phyloP scores from a whole-genome alignment of 2,113 vertebrate species.

The Smithornis capensis region DNA sequence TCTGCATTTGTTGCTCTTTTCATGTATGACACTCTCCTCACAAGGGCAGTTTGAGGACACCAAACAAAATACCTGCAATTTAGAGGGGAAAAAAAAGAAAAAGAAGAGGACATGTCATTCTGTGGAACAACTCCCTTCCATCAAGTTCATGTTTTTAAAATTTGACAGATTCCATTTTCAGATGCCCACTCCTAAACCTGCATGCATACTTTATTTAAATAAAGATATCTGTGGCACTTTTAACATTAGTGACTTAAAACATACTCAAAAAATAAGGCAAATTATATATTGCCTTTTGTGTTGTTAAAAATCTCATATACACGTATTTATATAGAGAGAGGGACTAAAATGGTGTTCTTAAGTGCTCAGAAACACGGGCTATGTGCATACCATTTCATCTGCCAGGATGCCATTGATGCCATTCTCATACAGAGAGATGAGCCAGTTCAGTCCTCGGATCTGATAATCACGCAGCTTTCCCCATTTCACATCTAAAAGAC shows the following conservation, averaged over 20 bases:
- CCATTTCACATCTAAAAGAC: constrained; percentile 85
- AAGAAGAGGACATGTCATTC: neutral
- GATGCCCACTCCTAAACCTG: neutral
- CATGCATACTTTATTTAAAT: neutral
- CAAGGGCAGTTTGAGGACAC: neutral
- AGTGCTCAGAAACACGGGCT: neutral
- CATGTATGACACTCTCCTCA: neutral
- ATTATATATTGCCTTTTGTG: neutral
- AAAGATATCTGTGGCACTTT: neutral
- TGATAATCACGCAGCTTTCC: constrained; percentile 97
- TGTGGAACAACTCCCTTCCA: neutral
- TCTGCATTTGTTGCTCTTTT: neutral
- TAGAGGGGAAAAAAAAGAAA: neutral
- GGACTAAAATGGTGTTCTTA: neutral
- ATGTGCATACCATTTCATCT: constrained; percentile 91
- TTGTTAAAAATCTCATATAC: neutral
- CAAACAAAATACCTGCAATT: neutral
- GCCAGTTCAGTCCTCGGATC: constrained; percentile 95
- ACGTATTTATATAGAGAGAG: neutral
- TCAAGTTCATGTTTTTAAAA: neutral
- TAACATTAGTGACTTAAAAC: neutral
- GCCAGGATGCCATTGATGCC: constrained; percentile 98
- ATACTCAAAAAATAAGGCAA: neutral
- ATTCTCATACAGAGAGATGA: constrained; percentile 98
- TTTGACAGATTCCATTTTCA: neutral